These are phyloP conservation scores for Holacanthus passer DNA, from an alignment of 2,113 vertebrate genomes.

Conservation along the genomic window DNA sequence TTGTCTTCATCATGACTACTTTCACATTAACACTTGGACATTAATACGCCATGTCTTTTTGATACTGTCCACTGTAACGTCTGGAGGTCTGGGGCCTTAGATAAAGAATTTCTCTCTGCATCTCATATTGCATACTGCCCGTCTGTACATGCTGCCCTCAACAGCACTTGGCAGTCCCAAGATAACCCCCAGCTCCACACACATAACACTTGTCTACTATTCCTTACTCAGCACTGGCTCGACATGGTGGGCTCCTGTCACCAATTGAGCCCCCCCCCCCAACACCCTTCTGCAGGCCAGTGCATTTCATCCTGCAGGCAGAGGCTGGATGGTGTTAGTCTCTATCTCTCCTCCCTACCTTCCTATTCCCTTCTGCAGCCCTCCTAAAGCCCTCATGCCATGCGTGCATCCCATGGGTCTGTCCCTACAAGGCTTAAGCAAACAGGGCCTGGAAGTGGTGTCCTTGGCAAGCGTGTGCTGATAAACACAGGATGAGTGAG, in stretches of 20 bases:
- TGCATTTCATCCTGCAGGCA: not conserved
- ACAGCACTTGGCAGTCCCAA: constrained; percentile 35
- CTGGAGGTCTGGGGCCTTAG: constrained; percentile 30
- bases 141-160: constrained; percentile 38
- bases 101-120: constrained; percentile 45
- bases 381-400: constrained; percentile 12
- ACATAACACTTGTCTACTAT: constrained; percentile 25
- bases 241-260: constrained; percentile 38
- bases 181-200: constrained; percentile 38
- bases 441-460: constrained; percentile 65
- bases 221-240: constrained; percentile 52
- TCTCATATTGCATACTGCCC: constrained; percentile 59
- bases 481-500: constrained; percentile 63
- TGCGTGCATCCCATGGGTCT: constrained; percentile 43
- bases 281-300: constrained; percentile 6
- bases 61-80: constrained; percentile 16
- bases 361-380: constrained; percentile 6
- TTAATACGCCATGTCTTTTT: not conserved
- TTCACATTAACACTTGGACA: not conserved
- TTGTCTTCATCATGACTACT: not conserved
- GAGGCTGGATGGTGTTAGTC: not conserved
- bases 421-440: constrained; percentile 77
- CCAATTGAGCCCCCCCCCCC: not conserved
- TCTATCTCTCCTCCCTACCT: not conserved
- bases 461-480: constrained; percentile 74